Conservation (phyloP, 1,140 invertebrate genomes). For the Pseudomyrmex sp. region DNA sequence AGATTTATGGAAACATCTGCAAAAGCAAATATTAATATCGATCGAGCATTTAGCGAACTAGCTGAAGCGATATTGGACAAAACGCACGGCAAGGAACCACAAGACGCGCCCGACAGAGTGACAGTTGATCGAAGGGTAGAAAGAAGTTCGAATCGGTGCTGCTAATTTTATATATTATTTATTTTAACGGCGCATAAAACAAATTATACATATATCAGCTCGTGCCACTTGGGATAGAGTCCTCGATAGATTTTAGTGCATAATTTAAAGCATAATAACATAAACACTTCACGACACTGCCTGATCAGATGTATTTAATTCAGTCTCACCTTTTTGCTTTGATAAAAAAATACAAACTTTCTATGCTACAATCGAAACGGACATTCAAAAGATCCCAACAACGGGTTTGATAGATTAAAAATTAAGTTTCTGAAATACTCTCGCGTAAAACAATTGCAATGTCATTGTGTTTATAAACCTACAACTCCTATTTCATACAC, state of each 20-base stretch:
- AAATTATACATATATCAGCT: constrained; percentile 74
- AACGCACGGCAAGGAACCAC: constrained; percentile 88
- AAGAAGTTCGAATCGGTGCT: constrained; percentile 83
- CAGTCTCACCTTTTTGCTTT: constrained; percentile 49
- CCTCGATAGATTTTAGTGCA: constrained; percentile 72
- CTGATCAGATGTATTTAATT: constrained; percentile 63
- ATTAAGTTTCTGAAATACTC: constrained; percentile 58
- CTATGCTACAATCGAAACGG: constrained; percentile 31
- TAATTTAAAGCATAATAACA: constrained; percentile 74
- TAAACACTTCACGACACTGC: constrained; percentile 73
- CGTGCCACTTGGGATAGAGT: constrained; percentile 71
- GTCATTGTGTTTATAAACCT: constrained; percentile 39
- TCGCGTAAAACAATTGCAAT: constrained; percentile 20
- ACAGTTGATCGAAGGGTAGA: constrained; percentile 87
- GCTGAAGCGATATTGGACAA: constrained; percentile 98
- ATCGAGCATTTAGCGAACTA: constrained; percentile 98
- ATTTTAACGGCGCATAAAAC: constrained; percentile 73
- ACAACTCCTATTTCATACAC: constrained; percentile 59
- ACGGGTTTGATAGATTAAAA: constrained; percentile 16
- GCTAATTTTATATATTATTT: constrained; percentile 81
- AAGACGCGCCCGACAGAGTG: constrained; percentile 89
- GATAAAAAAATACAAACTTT: constrained; percentile 26
- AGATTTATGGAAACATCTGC: constrained; percentile 99
- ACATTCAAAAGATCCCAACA: constrained; percentile 3
- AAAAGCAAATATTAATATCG: constrained; percentile 99